Evolutionary conservation across 2,797 vertebrate genomes (phyloP).

Genomic region (Nyctalus aviator): DNA sequence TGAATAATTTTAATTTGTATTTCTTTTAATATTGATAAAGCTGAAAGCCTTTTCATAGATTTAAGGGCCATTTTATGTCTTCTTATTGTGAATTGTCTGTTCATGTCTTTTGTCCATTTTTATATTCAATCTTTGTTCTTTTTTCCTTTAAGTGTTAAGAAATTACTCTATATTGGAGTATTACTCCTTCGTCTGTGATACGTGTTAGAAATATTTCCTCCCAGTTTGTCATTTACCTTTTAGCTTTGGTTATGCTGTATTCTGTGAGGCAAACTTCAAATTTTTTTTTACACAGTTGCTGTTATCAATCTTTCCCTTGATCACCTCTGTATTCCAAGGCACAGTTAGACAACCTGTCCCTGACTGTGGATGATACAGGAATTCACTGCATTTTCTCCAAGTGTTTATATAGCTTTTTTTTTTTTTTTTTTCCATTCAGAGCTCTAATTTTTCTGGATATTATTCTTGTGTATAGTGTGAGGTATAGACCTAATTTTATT

Average conservation of each 20-base stretch:
- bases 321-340: neutral
- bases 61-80: neutral
- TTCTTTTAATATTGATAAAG: constrained; percentile 11
- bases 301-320: neutral
- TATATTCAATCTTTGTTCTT: neutral
- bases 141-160: neutral
- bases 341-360: neutral
- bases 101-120: neutral
- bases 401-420: neutral
- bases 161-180: neutral
- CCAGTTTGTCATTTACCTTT: neutral
- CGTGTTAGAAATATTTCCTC: neutral
- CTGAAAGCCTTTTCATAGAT: neutral
- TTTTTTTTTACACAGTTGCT: neutral
- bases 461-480: neutral
- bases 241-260: neutral
- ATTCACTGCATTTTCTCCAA: neutral
- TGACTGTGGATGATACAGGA: neutral
- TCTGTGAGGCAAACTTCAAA: neutral
- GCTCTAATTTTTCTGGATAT: too few relatives aligned
- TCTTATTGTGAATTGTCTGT: neutral
- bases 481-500: constrained; percentile 41
- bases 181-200: neutral
- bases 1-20: neutral
- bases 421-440: too few relatives aligned